A percentile compares a stretch with the other conserved stretches of the same genome.
Evolutionary conservation across 1,140 invertebrate genomes (phyloP).

Genomic region (Marisa cornuarietis): DNA sequence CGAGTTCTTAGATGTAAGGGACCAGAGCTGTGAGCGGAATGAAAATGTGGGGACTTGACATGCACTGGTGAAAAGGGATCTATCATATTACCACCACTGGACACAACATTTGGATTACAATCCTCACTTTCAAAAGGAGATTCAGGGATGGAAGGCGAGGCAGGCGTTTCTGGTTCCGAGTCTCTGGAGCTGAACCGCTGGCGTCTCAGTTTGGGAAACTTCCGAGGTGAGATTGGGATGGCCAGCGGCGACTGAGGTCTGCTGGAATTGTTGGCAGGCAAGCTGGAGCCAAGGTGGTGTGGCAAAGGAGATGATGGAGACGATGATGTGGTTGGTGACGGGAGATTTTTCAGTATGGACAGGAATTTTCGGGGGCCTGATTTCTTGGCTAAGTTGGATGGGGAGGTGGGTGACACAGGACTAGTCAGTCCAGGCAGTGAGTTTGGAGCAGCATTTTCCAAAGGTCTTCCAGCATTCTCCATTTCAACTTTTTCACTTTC

Average conservation of each 20-base stretch:
- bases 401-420: conserved; percentile 23
- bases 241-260: conserved; percentile 23
- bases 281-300: conserved; percentile 20
- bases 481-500: background rate
- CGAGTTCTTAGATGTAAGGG: conserved; percentile 9
- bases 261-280: conserved; percentile 3
- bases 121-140: conserved; percentile 32
- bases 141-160: conserved; percentile 38
- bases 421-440: conserved; percentile 12
- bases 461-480: conserved; percentile 1
- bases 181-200: conserved; percentile 16
- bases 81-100: background rate
- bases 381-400: conserved; percentile 27
- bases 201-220: conserved; percentile 29
- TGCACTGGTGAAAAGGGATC: background rate
- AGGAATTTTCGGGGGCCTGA: conserved; percentile 40
- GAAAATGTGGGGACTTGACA: background rate
- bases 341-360: conserved; percentile 34
- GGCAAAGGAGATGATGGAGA: conserved; percentile 26
- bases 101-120: background rate
- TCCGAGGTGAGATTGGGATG: conserved; percentile 31
- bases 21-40: background rate
- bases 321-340: conserved; percentile 32
- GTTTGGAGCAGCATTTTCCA: background rate
- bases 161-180: conserved; percentile 29